Evolutionary conservation across 1,140 invertebrate species (phyloP).

Genomic region (Ericerus pela): DNA sequence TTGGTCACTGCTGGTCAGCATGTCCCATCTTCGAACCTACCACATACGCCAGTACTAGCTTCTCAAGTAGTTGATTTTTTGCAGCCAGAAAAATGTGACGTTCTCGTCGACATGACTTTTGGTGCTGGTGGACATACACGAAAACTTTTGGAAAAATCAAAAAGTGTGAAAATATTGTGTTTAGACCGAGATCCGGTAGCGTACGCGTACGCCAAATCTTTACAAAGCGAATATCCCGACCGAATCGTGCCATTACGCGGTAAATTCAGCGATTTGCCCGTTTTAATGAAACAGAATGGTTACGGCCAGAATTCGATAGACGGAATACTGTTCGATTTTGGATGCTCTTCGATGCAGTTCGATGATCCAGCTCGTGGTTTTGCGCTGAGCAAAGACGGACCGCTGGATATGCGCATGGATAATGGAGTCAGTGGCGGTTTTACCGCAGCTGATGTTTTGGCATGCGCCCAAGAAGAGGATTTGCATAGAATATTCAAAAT

Average conservation of each 20-base stretch:
- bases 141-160: slow-evolving; percentile 39
- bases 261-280: slow-evolving; percentile 70
- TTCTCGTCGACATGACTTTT: slow-evolving; percentile 81
- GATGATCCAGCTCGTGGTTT: slow-evolving; percentile 70
- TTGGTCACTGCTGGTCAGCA: no score
- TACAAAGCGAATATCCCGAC: slow-evolving; percentile 47
- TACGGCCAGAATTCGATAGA: slow-evolving; percentile 54
- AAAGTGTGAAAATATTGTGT: slow-evolving; percentile 49
- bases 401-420: slow-evolving; percentile 94
- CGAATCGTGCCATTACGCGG: slow-evolving; percentile 63
- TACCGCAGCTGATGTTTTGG: slow-evolving; percentile 74
- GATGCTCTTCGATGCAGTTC: slow-evolving; percentile 93
- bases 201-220: slow-evolving; percentile 43
- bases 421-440: slow-evolving; percentile 49
- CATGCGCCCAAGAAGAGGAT: slow-evolving; percentile 57
- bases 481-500: slow-evolving; percentile 67
- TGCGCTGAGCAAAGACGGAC: slow-evolving; percentile 63
- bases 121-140: slow-evolving; percentile 78
- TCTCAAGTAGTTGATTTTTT: slow-evolving; percentile 52
- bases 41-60: slow-evolving; percentile 54
- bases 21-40: slow-evolving; percentile 2
- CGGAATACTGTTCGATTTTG: slow-evolving; percentile 82
- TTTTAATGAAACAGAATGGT: slow-evolving; percentile 42
- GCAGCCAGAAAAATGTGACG: slow-evolving; percentile 41
- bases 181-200: slow-evolving; percentile 77